Percentiles rank a stretch among this genome's conserved stretches.
phyloP scores from a whole-genome alignment of 2,797 vertebrate genomes.

The Peromyscus nudipes region DNA sequence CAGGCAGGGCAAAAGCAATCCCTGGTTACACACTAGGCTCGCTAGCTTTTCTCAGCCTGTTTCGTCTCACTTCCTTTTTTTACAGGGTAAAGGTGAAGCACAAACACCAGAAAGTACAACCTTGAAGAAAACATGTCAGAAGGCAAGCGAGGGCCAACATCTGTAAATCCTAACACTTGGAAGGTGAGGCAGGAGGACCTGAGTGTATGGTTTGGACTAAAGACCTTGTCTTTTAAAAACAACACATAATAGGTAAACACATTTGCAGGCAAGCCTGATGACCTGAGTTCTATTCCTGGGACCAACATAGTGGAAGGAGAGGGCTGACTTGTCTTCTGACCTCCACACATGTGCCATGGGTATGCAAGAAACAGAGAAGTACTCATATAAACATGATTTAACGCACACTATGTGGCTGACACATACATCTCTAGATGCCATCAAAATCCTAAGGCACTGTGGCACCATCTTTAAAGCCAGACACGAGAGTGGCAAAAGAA shows the following conservation, averaged over 20 bases:
- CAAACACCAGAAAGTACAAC: background rate
- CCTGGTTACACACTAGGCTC: rapidly evolving
- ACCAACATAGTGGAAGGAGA: background rate
- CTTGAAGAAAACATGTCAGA: background rate
- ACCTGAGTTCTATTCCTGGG: background rate
- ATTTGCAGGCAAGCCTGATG: background rate
- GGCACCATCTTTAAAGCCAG: background rate
- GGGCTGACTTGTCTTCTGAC: background rate
- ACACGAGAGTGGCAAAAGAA: background rate
- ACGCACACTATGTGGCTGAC: background rate
- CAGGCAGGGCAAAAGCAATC: background rate
- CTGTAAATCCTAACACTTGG: background rate
- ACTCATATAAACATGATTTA: background rate
- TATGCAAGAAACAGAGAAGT: background rate
- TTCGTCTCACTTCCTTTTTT: background rate
- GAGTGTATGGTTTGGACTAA: background rate
- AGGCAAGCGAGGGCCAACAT: background rate
- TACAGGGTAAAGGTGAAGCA: background rate
- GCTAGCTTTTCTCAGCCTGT: background rate
- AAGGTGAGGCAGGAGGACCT: background rate
- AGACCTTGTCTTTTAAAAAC: background rate
- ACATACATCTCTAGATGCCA: background rate
- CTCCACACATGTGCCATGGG: background rate
- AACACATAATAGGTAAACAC: background rate
- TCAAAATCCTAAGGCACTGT: background rate